Conservation (phyloP, 2,888 invertebrate genomes). For the Caenorhabditis panamensis region DNA sequence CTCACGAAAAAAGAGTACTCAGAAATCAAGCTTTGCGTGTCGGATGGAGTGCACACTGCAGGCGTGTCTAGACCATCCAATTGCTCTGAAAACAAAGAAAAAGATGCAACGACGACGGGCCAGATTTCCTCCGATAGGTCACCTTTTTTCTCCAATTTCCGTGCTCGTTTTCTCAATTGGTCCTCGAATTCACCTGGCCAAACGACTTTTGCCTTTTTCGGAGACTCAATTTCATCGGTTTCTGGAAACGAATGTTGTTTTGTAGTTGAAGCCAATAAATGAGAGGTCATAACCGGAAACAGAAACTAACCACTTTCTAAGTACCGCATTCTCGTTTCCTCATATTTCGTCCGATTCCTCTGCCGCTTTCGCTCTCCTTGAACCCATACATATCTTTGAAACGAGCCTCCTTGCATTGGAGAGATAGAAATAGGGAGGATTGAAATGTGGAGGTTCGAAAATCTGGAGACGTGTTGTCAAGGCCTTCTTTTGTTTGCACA, state of each 20-base stretch:
- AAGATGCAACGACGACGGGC: background rate
- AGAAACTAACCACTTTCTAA: constrained; percentile 32
- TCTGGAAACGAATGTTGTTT: constrained; percentile 28
- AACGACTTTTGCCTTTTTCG: constrained; percentile 35
- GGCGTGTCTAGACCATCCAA: constrained; percentile 25
- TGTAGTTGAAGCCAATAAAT: background rate
- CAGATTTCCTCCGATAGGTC: constrained; percentile 6
- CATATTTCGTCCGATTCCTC: constrained; percentile 49
- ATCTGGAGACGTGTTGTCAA: constrained; percentile 19
- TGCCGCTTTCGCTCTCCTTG: constrained; percentile 44
- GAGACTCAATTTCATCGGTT: constrained; percentile 29
- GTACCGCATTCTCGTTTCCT: constrained; percentile 30
- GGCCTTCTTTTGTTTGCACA: constrained; percentile 24
- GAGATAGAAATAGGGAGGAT: background rate
- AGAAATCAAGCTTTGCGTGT: constrained; percentile 40
- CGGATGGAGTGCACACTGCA: constrained; percentile 48
- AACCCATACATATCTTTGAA: constrained; percentile 60
- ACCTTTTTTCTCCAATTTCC: constrained; percentile 43
- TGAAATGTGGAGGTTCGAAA: constrained; percentile 2
- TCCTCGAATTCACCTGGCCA: constrained; percentile 61
- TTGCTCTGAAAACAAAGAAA: constrained; percentile 22
- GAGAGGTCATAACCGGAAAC: background rate
- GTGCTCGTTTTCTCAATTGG: constrained; percentile 47
- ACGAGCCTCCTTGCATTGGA: constrained; percentile 42
- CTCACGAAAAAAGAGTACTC: constrained; percentile 34